Conservation (phyloP, 2,797 vertebrate genomes). For the Enteromius afrohamiltoni region DNA sequence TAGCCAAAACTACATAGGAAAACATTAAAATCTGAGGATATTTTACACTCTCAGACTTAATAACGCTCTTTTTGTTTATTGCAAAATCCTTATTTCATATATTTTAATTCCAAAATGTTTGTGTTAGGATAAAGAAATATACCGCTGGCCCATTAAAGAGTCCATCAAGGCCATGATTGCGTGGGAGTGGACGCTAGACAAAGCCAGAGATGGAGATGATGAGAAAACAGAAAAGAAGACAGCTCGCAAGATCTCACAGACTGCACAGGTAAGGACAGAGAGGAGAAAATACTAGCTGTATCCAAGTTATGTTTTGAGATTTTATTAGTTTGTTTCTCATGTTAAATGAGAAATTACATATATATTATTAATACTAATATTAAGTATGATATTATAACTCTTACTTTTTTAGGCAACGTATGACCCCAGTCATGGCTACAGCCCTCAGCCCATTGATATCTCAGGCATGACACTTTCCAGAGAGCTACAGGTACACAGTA, state of each 20-base stretch:
- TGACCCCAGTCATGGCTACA: slow-evolving; percentile 91
- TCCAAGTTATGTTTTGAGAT: not conserved
- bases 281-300: not conserved
- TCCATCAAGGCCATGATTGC: slow-evolving; percentile 96
- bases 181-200: slow-evolving; percentile 95
- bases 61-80: not conserved
- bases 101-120: slow-evolving; percentile 4
- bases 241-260: slow-evolving; percentile 90
- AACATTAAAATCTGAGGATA: not conserved
- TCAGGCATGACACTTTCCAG: slow-evolving; percentile 87
- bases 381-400: not conserved
- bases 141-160: slow-evolving; percentile 97
- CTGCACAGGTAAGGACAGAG: slow-evolving; percentile 81
- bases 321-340: not conserved
- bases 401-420: slow-evolving; percentile 80
- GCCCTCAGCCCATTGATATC: slow-evolving; percentile 89
- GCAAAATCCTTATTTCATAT: not conserved
- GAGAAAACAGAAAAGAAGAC: slow-evolving; percentile 91
- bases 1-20: too few relatives aligned
- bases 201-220: slow-evolving; percentile 89
- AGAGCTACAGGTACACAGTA: slow-evolving; percentile 84
- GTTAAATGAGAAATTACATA: not conserved
- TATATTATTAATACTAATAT: not conserved
- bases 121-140: slow-evolving; percentile 93
- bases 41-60: not conserved